Conservation (phyloP, 2,113 vertebrate species). For the Onychorhynchus coronatus region DNA sequence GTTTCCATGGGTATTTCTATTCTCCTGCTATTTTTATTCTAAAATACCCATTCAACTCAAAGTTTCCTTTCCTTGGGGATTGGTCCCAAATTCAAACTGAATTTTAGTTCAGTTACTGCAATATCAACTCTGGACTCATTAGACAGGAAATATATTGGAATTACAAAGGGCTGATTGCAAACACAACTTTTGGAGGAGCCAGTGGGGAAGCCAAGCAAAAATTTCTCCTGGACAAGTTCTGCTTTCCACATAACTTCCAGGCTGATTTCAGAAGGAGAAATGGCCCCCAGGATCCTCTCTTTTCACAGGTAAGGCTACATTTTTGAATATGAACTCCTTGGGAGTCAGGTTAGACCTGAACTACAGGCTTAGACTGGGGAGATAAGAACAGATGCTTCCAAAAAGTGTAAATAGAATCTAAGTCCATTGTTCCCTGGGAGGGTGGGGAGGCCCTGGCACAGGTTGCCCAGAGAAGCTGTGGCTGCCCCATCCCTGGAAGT, state of each 20-base stretch:
- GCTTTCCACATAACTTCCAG: background rate
- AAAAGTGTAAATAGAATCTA: background rate
- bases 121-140: fast-evolving
- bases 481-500: background rate
- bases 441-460: background rate
- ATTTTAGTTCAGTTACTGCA: background rate
- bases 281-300: background rate
- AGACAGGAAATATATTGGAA: background rate
- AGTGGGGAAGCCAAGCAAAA: background rate
- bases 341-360: background rate
- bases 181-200: background rate
- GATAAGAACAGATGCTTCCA: background rate
- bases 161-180: background rate
- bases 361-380: background rate
- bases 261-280: background rate
- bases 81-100: background rate
- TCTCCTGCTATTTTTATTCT: background rate
- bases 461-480: background rate
- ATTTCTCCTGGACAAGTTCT: background rate
- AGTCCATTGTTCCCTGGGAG: background rate
- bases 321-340: background rate
- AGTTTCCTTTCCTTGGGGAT: background rate
- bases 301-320: background rate
- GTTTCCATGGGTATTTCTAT: background rate
- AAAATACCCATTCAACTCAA: background rate